These are phyloP conservation scores for Drosophila simulans DNA, from an alignment of 1,140 invertebrate species.

Conservation along the genomic window DNA sequence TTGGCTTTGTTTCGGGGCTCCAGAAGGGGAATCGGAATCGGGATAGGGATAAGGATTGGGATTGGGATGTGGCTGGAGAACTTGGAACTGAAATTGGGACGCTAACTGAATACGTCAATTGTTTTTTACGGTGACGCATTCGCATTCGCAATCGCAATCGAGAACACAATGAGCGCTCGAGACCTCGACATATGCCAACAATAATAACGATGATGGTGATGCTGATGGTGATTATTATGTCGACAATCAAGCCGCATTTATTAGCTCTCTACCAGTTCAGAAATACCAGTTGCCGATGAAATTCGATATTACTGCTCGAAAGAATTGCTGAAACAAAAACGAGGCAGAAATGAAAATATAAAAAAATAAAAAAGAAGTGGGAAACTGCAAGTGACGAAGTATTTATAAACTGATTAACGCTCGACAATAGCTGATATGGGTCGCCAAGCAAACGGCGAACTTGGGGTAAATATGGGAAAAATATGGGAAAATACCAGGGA, in stretches of 20 bases:
- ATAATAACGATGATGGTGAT: slow-evolving; percentile 20
- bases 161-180: slow-evolving; percentile 8
- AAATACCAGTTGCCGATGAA: slow-evolving; percentile 41
- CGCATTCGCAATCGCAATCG: slow-evolving; percentile 1
- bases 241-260: slow-evolving; percentile 71
- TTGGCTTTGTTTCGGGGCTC: slow-evolving; percentile 11
- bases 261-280: slow-evolving; percentile 70
- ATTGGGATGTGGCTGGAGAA: too few species aligned
- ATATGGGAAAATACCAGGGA: not conserved
- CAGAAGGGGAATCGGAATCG: not conserved
- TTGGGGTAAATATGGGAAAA: slow-evolving; percentile 20
- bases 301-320: slow-evolving; percentile 58
- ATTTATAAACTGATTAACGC: slow-evolving; percentile 80
- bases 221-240: not conserved
- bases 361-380: not conserved
- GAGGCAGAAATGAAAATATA: not conserved
- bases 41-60: not conserved
- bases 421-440: slow-evolving; percentile 79
- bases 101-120: slow-evolving; percentile 54
- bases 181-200: slow-evolving; percentile 13
- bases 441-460: slow-evolving; percentile 24
- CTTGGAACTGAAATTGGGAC: slow-evolving; percentile 7
- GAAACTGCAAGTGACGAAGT: slow-evolving; percentile 78
- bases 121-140: slow-evolving; percentile 66
- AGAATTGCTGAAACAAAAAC: slow-evolving; percentile 41